Conservation (phyloP, 2,888 invertebrate species). For the Tortrix viridana region DNA sequence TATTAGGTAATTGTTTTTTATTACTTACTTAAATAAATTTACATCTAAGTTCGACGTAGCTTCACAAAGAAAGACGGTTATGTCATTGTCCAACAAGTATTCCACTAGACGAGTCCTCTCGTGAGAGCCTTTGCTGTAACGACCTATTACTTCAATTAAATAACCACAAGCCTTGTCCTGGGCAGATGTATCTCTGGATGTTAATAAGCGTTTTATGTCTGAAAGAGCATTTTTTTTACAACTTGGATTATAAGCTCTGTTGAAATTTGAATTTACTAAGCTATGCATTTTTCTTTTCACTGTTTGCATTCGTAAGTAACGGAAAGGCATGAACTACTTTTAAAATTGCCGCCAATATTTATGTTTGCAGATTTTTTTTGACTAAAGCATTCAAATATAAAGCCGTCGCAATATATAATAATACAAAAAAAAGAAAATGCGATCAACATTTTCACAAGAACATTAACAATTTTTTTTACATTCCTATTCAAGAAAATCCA, state of each 20-base stretch:
- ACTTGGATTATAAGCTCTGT: conserved; percentile 71
- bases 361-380: no score
- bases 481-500: neutral
- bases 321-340: conserved; percentile 20
- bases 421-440: no score
- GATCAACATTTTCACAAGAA: no score
- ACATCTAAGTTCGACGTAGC: conserved; percentile 75
- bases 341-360: conserved; percentile 40
- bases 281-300: conserved; percentile 56
- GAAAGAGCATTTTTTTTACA: conserved; percentile 69
- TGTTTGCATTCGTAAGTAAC: conserved; percentile 32
- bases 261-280: conserved; percentile 69
- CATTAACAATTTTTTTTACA: no score
- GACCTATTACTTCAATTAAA: conserved; percentile 66
- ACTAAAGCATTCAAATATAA: no score
- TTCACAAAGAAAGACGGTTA: conserved; percentile 75
- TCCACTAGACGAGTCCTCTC: conserved; percentile 64
- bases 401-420: no score
- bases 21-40: conserved; percentile 63
- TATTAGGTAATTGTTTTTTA: neutral
- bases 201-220: conserved; percentile 71
- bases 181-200: conserved; percentile 66
- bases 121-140: conserved; percentile 59
- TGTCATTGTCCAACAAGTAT: conserved; percentile 73
- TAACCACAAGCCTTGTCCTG: conserved; percentile 76